Conservation (phyloP, 2,797 vertebrate genomes). For the Momotus momota region DNA sequence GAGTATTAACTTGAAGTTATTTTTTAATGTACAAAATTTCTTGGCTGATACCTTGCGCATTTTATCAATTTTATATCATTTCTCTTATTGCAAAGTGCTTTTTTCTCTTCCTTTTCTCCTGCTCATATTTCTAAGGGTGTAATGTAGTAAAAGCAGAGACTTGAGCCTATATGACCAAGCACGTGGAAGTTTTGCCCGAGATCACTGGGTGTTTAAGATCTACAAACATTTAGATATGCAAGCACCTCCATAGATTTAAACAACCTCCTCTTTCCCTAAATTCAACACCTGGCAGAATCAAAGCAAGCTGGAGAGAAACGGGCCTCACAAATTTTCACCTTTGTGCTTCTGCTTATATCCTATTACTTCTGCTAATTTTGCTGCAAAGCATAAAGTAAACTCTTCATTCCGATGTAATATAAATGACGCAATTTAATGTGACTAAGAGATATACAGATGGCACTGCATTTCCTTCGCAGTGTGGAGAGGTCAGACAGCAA, state of each 20-base stretch:
- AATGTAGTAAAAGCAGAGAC: not conserved
- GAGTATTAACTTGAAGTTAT: not conserved
- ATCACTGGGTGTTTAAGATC: not conserved
- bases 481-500: conserved; percentile 76
- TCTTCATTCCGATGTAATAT: conserved; percentile 42
- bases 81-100: not conserved
- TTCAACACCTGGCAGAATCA: conserved; percentile 55
- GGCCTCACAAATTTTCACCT: conserved; percentile 42
- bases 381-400: conserved; percentile 64
- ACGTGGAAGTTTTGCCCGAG: not conserved
- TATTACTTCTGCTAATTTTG: conserved; percentile 61
- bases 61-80: not conserved
- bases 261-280: not conserved
- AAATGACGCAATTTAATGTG: conserved; percentile 78
- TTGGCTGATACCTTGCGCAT: not conserved
- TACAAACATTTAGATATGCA: conserved; percentile 45
- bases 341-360: not conserved
- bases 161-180: not conserved
- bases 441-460: conserved; percentile 79
- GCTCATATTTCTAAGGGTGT: not conserved
- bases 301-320: not conserved
- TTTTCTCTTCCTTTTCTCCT: not conserved
- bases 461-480: conserved; percentile 59
- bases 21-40: not conserved
- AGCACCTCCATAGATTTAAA: conserved; percentile 22